A percentile compares a stretch with the other conserved stretches of the same genome.
Conservation (phyloP, 2,797 vertebrate genomes). For the Acipenser ruthenus region DNA sequence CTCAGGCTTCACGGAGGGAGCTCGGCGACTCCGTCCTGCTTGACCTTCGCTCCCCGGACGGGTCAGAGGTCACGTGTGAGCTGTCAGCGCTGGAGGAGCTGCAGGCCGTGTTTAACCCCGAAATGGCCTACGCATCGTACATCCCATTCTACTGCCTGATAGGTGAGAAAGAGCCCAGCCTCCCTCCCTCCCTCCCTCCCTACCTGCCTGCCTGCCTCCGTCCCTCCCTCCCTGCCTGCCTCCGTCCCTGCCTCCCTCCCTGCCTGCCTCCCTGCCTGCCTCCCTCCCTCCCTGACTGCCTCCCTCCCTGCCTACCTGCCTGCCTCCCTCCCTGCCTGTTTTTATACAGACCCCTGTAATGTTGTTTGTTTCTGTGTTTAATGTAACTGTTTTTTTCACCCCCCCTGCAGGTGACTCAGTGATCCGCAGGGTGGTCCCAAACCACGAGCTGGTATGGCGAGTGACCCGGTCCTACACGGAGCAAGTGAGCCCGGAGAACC, state of each 20-base stretch:
- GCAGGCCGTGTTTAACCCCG: conserved; percentile 83
- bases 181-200: background rate
- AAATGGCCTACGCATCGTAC: conserved; percentile 93
- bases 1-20: conserved; percentile 47
- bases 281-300: too few species aligned
- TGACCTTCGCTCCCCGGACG: conserved; percentile 59
- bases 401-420: conserved; percentile 65
- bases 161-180: conserved; percentile 52
- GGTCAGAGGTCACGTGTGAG: conserved; percentile 61
- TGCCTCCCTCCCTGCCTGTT: too few species aligned
- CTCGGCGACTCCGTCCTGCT: conserved; percentile 65
- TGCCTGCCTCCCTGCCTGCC: too few species aligned
- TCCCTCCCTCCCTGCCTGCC: too few species aligned
- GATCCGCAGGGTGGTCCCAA: conserved; percentile 76
- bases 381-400: conserved; percentile 6
- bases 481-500: conserved; percentile 58
- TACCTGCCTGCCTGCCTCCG: too few species aligned
- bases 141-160: conserved; percentile 91
- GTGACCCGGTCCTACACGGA: conserved; percentile 77
- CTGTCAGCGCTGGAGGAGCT: conserved; percentile 73
- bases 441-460: conserved; percentile 78
- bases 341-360: too few species aligned
- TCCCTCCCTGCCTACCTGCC: too few species aligned
- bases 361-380: background rate
- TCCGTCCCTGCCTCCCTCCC: too few species aligned